phyloP scores from a whole-genome alignment of 2,797 vertebrate species.

The Pteronotus mesoamericanus region DNA sequence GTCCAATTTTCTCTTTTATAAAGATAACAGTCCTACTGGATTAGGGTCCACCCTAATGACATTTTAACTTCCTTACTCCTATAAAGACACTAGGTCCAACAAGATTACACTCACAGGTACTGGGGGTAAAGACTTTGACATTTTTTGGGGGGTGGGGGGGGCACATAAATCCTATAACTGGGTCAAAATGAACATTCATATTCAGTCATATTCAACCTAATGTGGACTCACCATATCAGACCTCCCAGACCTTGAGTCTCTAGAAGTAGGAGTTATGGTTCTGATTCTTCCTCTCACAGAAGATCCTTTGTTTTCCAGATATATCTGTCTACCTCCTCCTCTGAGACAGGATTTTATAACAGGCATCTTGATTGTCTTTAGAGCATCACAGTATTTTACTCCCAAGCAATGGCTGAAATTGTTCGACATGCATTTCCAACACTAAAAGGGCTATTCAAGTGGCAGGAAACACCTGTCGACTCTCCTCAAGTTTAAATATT shows the following conservation, averaged over 20 bases:
- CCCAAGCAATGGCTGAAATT: neutral
- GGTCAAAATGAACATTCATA: neutral
- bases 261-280: neutral
- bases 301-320: neutral
- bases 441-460: neutral
- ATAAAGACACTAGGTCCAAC: neutral
- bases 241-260: neutral
- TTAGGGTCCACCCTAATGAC: neutral
- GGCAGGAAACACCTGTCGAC: neutral
- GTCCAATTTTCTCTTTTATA: neutral
- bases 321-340: neutral
- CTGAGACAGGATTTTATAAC: neutral
- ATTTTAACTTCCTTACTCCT: neutral
- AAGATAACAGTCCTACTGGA: neutral
- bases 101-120: neutral
- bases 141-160: neutral
- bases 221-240: neutral
- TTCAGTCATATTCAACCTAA: neutral
- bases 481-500: neutral
- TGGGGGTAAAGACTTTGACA: neutral
- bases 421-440: conserved; percentile 3
- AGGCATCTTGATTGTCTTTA: neutral
- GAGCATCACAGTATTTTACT: neutral
- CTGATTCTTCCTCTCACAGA: neutral
- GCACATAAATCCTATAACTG: neutral